Evolutionary conservation across 2,113 vertebrate species (phyloP), one percentile per base, ranked within the genome.

Genomic region (Cyanistes caeruleus): DNA sequence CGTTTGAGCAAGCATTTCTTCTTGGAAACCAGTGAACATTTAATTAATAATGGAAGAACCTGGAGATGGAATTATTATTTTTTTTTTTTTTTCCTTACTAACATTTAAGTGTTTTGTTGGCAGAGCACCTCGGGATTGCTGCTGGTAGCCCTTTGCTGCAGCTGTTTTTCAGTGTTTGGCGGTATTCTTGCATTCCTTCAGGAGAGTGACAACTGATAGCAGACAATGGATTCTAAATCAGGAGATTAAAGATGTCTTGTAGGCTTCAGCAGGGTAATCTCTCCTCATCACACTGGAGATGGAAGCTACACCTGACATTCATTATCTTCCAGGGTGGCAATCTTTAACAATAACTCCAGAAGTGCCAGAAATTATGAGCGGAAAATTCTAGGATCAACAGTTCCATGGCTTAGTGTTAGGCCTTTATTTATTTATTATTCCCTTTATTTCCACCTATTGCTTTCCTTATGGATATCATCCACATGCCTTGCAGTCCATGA

Each of bases 191-290:
- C 30, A 44, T 91, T 85, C 60, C 91, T 97, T 89, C 72, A 72
- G 81, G 75, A 64, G 91, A 68, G 56, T 64, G 78, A 81, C 73
- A 84, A 76, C 58, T 41, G 43, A 56, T 25, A 24, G 51, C 41
- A 56, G 94, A 78, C 92, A 91, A 89, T 79, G 75, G 94, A 76
- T 97, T 96, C 75, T 94, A 93, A 94, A 76, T 89, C 72, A 86
- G 81, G 90, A 89, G 79, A 89, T 93, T 96, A 95, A 92, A 84
- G 87, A 72, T 91, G 77, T 94, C 91, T 94, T 95, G 93, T 95
- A 90, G 89, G 89, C 67, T 96, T 95, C 93, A 96, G 86, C 85
- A 68, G 63, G 77, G 87, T 95, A 95, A 87, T 95, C 94, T 94
- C 87, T 95, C 85, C 83, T 97, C 95, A 92, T 97, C 96, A 60